Base-by-base conservation (phyloP, 2,888 invertebrate species). In the Gymnoscelis rufifasciata region DNA sequence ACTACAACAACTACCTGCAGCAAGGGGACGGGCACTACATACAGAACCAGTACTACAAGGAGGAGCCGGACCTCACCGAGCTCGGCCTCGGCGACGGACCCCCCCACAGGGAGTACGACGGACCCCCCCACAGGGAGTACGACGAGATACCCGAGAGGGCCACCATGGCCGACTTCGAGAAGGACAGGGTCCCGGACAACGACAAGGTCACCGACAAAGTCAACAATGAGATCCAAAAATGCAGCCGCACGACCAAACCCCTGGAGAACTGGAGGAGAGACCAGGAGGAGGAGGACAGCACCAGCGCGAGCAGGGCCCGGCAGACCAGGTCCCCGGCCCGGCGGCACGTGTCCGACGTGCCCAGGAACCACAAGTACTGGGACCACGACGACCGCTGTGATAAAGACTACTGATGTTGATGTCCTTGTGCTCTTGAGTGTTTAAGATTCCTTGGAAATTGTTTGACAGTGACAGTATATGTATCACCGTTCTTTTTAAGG, bases 301-400 rank as follows among this genome's bases (percentile, higher is more conserved):
- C 72, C 48, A 83, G 83, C 27, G 74, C 66, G 0, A 62, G 67
- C 7, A 19, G 19, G 19, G 2, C 19, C 19, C 19, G n/a, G n/a
- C 31, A 13, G 5, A n/a, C 14, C 2, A 13, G n/a, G 31, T 14
- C 31, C n/a, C 31, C 31, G 7, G 14, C 31, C 5, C 5, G 14
- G 2, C 14, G 19, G 19, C 19, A 19, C 19, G 19, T 19, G 19
- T 19, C 65, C 0, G 87, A 87, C 3, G 86, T 86, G 0, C 87
- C 87, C 0, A 61, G 87, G 31, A 84, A 76, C 52, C 72, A 80
- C 1, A 87, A 86, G 41, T 88, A 88, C 29, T 88, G 88, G 88
- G 87, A 86, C 54, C 88, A 88, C 14, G 88, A 88, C 29, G 88
- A 88, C 11, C 59, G 88, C 1, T 86, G 84, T 55, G 87, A 88